Percentiles rank a stretch among this genome's conserved stretches.
phyloP scores from a whole-genome alignment of 2,888 invertebrate genomes.

The Ochropacha duplaris region DNA sequence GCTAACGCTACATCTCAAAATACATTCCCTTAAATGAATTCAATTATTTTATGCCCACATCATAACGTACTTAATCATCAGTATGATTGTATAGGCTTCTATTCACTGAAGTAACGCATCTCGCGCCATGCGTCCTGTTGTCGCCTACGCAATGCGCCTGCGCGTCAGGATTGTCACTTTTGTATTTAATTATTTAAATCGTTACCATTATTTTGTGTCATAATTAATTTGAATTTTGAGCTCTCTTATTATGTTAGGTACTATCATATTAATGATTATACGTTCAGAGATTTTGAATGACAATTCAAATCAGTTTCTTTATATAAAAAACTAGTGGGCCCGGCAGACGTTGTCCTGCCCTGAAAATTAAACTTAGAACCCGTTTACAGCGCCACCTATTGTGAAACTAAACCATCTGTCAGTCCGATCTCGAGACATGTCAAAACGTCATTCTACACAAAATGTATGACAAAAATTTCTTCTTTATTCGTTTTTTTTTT shows the following conservation, averaged over 20 bases:
- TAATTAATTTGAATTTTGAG: background rate
- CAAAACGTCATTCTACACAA: too few species aligned
- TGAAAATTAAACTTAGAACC: too few species aligned
- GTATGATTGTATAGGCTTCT: constrained; percentile 26
- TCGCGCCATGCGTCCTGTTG: constrained; percentile 33
- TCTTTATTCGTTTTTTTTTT: too few species aligned
- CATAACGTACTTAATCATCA: background rate
- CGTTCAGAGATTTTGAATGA: too few species aligned
- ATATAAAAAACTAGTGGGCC: too few species aligned
- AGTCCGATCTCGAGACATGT: too few species aligned
- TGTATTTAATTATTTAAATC: constrained; percentile 30
- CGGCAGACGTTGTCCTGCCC: too few species aligned
- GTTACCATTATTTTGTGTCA: constrained; percentile 9
- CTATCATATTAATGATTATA: too few species aligned
- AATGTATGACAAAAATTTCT: too few species aligned
- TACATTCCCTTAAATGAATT: constrained; percentile 4
- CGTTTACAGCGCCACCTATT: too few species aligned
- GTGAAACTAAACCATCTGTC: too few species aligned
- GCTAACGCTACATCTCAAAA: background rate
- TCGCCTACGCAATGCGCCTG: constrained; percentile 50
- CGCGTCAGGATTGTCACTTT: constrained; percentile 48
- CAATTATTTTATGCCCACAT: constrained; percentile 3
- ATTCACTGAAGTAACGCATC: constrained; percentile 32
- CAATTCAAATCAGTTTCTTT: too few species aligned
- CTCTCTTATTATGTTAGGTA: background rate